Evolutionary conservation across 2,113 vertebrate genomes (phyloP), one percentile per base, ranked within the genome.

Genomic region (Scolopax mira): DNA sequence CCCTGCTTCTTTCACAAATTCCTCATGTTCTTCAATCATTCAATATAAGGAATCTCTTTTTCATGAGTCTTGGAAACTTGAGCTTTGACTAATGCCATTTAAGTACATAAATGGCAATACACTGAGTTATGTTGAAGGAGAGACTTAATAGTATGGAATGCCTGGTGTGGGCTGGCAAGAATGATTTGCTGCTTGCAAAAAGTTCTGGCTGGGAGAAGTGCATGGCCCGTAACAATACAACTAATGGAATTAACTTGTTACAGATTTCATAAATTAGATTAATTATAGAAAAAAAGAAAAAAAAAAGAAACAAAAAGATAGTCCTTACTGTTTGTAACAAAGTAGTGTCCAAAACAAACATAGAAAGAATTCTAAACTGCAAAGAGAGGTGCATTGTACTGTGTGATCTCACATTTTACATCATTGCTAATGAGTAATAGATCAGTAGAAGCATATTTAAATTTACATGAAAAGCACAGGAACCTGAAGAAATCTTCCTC

Each of bases 71-170:
- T 51, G 61, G 33, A 74, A 89, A 81, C 44, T 42, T 84, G 62
- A 74, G 44, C 67, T 81, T 84, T 84, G 8, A 64, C 33, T 78
- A 86, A 55, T 35, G 30, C 35, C 13, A 71, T 90, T 84, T 90
- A 86, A 93, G 83, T 88, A 90, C 77, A 89, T 87, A 96, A 95
- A 96, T 77, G 92, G 73, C 64, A 95, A 82, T 75, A 87, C 22
- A 22, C 19, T 69, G 54, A 88, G 19, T 81, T 81, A 74, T 28
- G 41, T 44, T n/a, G 41, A 86, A 93, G 61, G 44, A 83, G 70
- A 90, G 42, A 49, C 27, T 93, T 95, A 86, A 77, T 33, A 87
- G 58, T 62, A 89, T 48, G 86, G 80, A 87, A 93, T 73, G 80
- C 54, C 58, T 89, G 58, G 30, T 82, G 92, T 62, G 90, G 62